Evolutionary conservation across 2,888 invertebrate species (phyloP).

Genomic region (Lysandra coridon): DNA sequence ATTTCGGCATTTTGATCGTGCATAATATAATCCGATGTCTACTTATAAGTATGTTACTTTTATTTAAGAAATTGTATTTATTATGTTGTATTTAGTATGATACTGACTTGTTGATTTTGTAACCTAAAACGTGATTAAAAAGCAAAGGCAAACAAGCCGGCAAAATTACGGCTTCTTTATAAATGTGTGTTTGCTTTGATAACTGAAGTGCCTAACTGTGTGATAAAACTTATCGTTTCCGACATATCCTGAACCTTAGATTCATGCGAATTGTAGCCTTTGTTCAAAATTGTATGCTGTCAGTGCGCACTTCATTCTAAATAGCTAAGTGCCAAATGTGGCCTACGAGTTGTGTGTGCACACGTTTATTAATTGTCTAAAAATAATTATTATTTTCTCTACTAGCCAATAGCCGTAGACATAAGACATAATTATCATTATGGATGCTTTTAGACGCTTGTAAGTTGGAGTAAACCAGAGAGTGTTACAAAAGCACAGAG

Average conservation of each 20-base stretch:
- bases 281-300: neutral
- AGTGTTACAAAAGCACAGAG: too few species aligned
- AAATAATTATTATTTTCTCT: neutral
- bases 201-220: conserved; percentile 11
- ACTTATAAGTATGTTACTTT: neutral
- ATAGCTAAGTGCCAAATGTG: neutral
- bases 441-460: neutral
- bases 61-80: neutral
- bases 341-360: neutral
- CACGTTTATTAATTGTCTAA: neutral
- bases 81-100: neutral
- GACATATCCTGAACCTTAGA: neutral
- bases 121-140: neutral
- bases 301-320: neutral
- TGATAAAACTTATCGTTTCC: conserved; percentile 8
- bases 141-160: neutral
- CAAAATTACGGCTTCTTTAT: neutral
- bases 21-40: too few species aligned
- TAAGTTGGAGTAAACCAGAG: neutral
- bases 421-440: too few species aligned
- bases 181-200: neutral
- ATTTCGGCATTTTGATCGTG: too few species aligned
- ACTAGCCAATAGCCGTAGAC: neutral
- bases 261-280: neutral
- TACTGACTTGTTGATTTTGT: neutral